These are phyloP conservation scores for Poeciliopsis paucimaculata DNA, from an alignment of 2,797 vertebrate genomes.

Conservation along the genomic window DNA sequence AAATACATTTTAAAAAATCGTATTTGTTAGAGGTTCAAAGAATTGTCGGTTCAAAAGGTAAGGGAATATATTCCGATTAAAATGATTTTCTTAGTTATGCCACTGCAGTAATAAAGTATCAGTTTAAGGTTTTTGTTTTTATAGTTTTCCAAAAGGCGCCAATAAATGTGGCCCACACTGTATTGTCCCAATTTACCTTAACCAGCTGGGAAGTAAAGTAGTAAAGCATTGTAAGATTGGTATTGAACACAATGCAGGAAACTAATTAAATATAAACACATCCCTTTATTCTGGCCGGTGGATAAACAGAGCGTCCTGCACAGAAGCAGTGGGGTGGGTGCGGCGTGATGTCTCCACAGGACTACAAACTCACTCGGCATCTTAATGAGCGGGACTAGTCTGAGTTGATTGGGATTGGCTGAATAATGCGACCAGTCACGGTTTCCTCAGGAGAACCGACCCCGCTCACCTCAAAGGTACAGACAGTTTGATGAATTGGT, in stretches of 20 bases:
- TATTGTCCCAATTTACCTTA: neutral
- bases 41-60: neutral
- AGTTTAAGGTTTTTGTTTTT: neutral
- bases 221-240: conserved; percentile 18
- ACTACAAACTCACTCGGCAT: conserved; percentile 18
- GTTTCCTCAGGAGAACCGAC: conserved; percentile 14
- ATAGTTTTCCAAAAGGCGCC: neutral
- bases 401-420: conserved; percentile 26
- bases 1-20: neutral
- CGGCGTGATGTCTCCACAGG: conserved; percentile 7
- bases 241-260: conserved; percentile 4
- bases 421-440: conserved; percentile 19
- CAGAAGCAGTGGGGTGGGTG: conserved; percentile 11
- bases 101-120: neutral
- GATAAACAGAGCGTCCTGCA: conserved; percentile 34
- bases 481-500: conserved; percentile 8
- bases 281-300: conserved; percentile 10
- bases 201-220: neutral
- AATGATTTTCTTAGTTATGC: neutral
- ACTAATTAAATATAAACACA: conserved; percentile 34
- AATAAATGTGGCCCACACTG: neutral
- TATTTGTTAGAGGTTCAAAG: neutral
- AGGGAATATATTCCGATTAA: neutral
- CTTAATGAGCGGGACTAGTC: conserved; percentile 16
- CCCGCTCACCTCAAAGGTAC: conserved; percentile 9